Conservation (phyloP, 2,888 invertebrate genomes). For the Lasioglossum figueresi region DNA sequence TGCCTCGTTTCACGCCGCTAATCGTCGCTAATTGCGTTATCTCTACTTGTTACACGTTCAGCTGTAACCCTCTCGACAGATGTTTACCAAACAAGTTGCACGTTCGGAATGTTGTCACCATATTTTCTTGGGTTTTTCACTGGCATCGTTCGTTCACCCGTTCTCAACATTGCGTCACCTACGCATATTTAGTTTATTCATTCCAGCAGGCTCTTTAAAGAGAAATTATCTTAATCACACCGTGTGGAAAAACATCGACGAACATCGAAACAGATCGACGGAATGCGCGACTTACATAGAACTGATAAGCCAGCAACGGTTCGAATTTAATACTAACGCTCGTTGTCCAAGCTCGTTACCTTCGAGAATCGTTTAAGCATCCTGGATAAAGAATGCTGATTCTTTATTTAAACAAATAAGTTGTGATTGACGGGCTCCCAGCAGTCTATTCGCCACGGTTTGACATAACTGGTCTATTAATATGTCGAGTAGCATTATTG, state of each 20-base stretch:
- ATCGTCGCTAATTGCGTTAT: background rate
- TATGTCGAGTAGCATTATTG: constrained; percentile 50
- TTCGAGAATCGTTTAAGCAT: background rate
- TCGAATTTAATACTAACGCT: background rate
- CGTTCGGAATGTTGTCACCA: background rate
- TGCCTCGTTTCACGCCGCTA: background rate
- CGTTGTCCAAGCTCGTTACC: no score
- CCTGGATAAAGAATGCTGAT: background rate
- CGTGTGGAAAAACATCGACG: background rate
- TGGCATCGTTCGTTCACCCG: constrained; percentile 7
- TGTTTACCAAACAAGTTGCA: background rate
- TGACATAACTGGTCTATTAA: constrained; percentile 68
- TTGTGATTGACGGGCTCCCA: background rate
- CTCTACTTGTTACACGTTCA: background rate
- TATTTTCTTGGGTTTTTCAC: background rate
- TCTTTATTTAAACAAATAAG: background rate
- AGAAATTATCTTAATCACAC: background rate
- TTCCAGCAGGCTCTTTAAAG: background rate
- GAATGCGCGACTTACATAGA: background rate
- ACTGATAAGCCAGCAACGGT: background rate
- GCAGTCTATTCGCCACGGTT: constrained; percentile 33
- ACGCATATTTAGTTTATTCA: background rate
- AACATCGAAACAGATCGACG: background rate
- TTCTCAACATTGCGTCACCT: background rate
- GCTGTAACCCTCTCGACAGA: background rate